A percentile compares a stretch with the other conserved stretches of the same genome.
These are phyloP conservation scores for Tenthredo amoena DNA, from an alignment of 2,888 invertebrate genomes.

Conservation along the genomic window DNA sequence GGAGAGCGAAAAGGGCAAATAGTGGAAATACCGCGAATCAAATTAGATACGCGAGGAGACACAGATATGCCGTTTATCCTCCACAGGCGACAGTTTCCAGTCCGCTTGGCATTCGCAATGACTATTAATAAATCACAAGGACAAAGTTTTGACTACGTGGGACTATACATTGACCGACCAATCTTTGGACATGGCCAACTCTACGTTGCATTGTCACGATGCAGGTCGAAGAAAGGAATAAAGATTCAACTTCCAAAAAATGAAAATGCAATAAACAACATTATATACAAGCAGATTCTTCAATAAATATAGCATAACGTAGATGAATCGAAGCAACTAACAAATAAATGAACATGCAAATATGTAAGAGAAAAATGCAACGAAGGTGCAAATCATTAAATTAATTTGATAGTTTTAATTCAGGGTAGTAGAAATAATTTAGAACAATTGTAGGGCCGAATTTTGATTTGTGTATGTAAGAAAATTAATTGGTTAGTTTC, in stretches of 20 bases:
- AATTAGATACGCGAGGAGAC: conserved; percentile 48
- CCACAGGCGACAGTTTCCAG: conserved; percentile 51
- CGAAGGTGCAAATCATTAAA: no score
- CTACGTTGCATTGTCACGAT: conserved; percentile 54
- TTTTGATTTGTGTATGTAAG: no score
- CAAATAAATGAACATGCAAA: no score
- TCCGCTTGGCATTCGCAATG: conserved; percentile 52
- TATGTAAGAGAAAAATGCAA: no score
- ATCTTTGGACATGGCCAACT: conserved; percentile 57
- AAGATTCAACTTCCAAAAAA: conserved; percentile 32
- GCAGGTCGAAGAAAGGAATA: conserved; percentile 29
- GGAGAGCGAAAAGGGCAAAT: conserved; percentile 48
- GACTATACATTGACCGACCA: conserved; percentile 51
- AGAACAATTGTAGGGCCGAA: no score
- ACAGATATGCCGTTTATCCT: conserved; percentile 46
- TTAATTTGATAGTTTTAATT: no score
- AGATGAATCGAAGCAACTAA: no score
- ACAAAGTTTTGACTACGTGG: conserved; percentile 45
- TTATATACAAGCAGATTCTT: conserved; percentile 42
- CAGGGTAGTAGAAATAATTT: no score
- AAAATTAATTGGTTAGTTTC: no score
- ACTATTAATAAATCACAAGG: conserved; percentile 55
- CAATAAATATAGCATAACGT: no score
- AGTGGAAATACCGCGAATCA: conserved; percentile 54
- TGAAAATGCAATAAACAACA: conserved; percentile 41